Conservation (phyloP, 2,888 invertebrate species). For the Andrena camellia region DNA sequence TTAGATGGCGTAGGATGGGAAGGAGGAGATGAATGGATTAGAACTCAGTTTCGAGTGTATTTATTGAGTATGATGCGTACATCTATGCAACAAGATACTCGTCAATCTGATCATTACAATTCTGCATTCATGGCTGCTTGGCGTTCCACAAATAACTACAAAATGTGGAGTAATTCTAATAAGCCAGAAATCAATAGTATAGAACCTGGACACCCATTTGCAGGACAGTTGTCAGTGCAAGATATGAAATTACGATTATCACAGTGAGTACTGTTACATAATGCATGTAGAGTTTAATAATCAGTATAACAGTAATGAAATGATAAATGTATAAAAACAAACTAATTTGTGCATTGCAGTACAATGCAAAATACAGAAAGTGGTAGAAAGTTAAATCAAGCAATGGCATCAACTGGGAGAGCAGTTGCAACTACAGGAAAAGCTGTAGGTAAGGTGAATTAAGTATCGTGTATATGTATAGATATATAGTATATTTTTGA, state of each 20-base stretch:
- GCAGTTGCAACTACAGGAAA: constrained; percentile 93
- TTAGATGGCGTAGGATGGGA: constrained; percentile 93
- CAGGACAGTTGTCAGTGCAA: constrained; percentile 96
- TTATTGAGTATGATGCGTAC: constrained; percentile 93
- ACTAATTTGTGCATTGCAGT: constrained; percentile 85
- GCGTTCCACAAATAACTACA: constrained; percentile 95
- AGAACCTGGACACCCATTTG: constrained; percentile 95
- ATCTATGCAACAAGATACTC: constrained; percentile 90
- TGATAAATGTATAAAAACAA: neutral
- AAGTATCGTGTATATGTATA: constrained; percentile 12
- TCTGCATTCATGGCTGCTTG: constrained; percentile 93
- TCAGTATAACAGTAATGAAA: neutral
- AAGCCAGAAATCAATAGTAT: constrained; percentile 80
- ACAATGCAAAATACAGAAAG: constrained; percentile 98
- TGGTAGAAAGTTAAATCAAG: constrained; percentile 96
- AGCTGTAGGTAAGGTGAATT: constrained; percentile 88
- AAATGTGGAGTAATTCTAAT: constrained; percentile 90
- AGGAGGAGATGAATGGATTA: constrained; percentile 98
- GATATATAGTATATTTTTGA: constrained; percentile 1
- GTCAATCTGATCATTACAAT: constrained; percentile 96
- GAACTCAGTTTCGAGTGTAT: constrained; percentile 96
- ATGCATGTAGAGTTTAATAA: neutral
- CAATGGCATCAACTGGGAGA: constrained; percentile 95
- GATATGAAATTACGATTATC: constrained; percentile 96
- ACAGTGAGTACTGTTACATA: constrained; percentile 89